phyloP scores from a whole-genome alignment of 2,113 vertebrate genomes.

The Gallinago undulata region DNA sequence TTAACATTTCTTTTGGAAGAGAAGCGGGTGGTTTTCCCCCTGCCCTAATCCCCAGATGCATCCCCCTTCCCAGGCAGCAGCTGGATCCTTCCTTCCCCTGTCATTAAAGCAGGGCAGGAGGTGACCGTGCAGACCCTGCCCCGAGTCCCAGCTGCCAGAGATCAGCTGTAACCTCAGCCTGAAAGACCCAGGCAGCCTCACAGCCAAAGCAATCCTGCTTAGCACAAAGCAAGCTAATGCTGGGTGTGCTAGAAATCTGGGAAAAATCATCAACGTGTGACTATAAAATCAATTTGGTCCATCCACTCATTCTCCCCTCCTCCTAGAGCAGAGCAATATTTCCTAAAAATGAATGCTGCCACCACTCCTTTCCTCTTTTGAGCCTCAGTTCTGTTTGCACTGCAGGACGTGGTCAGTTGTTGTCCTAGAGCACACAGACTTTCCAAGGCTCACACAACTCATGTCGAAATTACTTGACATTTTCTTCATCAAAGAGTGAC shows the following conservation, averaged over 20 bases:
- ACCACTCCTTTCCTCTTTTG: neutral
- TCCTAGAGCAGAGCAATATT: neutral
- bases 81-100: fast-evolving
- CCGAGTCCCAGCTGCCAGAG: neutral
- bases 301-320: fast-evolving
- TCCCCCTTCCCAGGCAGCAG: neutral
- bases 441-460: neutral
- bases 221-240: neutral
- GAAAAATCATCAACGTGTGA: fast-evolving
- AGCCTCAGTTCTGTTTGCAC: neutral
- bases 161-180: neutral
- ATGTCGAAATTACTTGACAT: fast-evolving
- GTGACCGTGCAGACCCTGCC: neutral
- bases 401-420: fast-evolving
- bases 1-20: fast-evolving
- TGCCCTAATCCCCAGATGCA: fast-evolving
- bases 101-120: neutral
- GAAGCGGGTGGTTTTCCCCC: fast-evolving
- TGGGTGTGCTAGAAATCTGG: neutral
- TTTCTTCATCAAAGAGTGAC: neutral
- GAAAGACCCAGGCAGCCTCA: fast-evolving
- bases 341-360: fast-evolving
- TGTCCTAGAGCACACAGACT: neutral
- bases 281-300: fast-evolving
- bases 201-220: neutral